Percentiles rank a stretch among this genome's conserved stretches.
Conservation (phyloP, 2,113 vertebrate genomes). For the Pardalotus punctatus region DNA sequence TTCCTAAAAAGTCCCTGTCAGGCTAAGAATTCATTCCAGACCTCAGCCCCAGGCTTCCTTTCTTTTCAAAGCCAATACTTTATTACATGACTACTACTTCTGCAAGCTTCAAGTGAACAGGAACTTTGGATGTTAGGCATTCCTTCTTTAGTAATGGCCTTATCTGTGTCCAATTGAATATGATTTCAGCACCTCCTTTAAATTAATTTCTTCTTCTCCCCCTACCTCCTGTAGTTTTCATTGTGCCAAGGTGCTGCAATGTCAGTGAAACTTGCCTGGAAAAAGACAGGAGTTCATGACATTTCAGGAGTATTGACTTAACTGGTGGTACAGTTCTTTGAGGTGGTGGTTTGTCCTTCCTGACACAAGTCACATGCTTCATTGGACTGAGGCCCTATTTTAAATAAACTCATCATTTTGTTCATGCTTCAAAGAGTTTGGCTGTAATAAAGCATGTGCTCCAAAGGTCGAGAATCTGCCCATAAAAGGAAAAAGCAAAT, state of each 20-base stretch:
- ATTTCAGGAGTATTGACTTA: neutral
- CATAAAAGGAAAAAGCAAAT: slow-evolving; percentile 57
- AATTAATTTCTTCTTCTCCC: neutral
- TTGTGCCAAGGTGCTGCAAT: neutral
- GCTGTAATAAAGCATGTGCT: slow-evolving; percentile 50
- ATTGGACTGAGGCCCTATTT: slow-evolving; percentile 28
- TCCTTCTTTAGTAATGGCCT: neutral
- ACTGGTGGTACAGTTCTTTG: neutral
- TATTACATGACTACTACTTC: neutral
- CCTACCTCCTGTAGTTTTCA: neutral
- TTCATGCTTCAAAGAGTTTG: slow-evolving; percentile 52
- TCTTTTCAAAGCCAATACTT: neutral
- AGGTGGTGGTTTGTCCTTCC: neutral
- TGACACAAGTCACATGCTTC: neutral
- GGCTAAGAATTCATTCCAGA: slow-evolving; percentile 8
- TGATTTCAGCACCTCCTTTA: neutral
- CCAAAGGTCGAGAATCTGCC: slow-evolving; percentile 49
- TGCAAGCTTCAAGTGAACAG: neutral
- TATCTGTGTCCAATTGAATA: neutral
- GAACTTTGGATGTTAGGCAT: neutral
- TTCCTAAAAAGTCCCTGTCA: slow-evolving; percentile 9
- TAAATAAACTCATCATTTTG: slow-evolving; percentile 46
- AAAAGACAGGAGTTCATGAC: neutral
- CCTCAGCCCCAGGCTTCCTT: neutral
- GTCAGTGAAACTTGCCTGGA: neutral